Evolutionary conservation across 1,140 invertebrate genomes (phyloP).

Genomic region (Drosophila punjabiensis): DNA sequence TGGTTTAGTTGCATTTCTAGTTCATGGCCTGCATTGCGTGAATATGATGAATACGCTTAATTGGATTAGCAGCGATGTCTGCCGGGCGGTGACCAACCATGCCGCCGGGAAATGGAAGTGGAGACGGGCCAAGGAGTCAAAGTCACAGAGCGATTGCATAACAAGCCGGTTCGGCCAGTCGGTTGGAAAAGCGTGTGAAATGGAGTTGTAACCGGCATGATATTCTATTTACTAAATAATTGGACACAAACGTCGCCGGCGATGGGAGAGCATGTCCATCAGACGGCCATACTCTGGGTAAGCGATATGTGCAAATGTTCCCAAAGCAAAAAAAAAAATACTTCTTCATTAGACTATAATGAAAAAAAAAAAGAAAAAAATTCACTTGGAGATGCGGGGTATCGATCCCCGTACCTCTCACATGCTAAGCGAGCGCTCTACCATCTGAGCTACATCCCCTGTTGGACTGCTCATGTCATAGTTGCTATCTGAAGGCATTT

Average conservation of each 20-base stretch:
- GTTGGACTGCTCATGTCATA: fast-evolving
- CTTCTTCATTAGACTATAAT: background rate
- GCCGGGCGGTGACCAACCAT: slow-evolving; percentile 21
- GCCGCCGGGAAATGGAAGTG: slow-evolving; percentile 56
- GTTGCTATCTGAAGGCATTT: background rate
- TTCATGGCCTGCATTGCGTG: slow-evolving; percentile 75
- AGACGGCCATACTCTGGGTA: slow-evolving; percentile 12
- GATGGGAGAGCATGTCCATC: slow-evolving; percentile 46
- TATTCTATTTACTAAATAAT: slow-evolving; percentile 58
- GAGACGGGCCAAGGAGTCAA: slow-evolving; percentile 40
- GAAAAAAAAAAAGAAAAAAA: slow-evolving; percentile 19
- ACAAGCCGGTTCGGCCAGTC: slow-evolving; percentile 37
- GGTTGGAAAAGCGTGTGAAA: slow-evolving; percentile 63
- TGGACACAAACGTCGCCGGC: slow-evolving; percentile 45
- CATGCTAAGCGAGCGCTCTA: slow-evolving; percentile 94
- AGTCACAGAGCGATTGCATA: slow-evolving; percentile 67
- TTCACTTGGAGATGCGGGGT: slow-evolving; percentile 86
- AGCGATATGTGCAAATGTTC: slow-evolving; percentile 15
- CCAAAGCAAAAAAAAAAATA: slow-evolving; percentile 1
- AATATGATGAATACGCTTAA: slow-evolving; percentile 79
- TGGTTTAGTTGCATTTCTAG: slow-evolving; percentile 55
- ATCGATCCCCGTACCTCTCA: slow-evolving; percentile 93
- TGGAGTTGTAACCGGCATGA: slow-evolving; percentile 56
- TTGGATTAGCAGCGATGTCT: slow-evolving; percentile 69
- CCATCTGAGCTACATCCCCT: slow-evolving; percentile 87